Base-by-base conservation (phyloP, 2,888 invertebrate species). In the Calameuta pallipes region DNA sequence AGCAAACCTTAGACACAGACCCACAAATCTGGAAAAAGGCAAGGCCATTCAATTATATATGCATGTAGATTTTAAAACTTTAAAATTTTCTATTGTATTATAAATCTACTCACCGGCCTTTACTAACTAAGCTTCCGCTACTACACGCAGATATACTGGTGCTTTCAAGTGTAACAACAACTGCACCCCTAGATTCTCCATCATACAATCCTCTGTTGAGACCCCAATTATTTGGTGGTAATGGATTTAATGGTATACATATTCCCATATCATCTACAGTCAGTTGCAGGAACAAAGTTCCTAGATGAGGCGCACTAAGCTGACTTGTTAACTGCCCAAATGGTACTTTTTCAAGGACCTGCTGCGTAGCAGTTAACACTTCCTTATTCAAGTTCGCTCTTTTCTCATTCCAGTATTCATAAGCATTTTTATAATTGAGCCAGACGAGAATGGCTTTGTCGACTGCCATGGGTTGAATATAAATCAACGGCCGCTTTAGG, bases 331-430 rank as follows among this genome's bases (percentile, higher is more conserved):
- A 92, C 91, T 97, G 96, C 0, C 96, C 96, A 92, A 96, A 94
- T 23, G 95, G 96, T 74, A 96, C 95, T 87, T 95, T 95, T 88
- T 96, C 96, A 82, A 95, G 94, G 4, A 94, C 94, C 89, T 95
- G 95, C 86, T 95, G 95, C 0, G 96, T 95, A 12, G 96, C 95
- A 1, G 95, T 94, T 0, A 96, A 92, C 69, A 97, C 96, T 90
- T 98, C 98, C 87, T 96, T 97, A 89, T 97, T 98, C 71, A 98
- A 93, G 86, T 96, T 97, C 9, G 97, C 95, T 6, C 99, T 93
- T 92, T 99, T 99, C 91, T 98, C 98, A 85, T 97, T 98, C 99
- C 99, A 99, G 92, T 99, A 99, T 91, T 99, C 99, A 90, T 99
- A 99, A 0, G 99, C 99, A 92, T 99, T 99, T 92, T 99, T 99